Evolutionary conservation across 2,888 invertebrate genomes (phyloP), one percentile per base, ranked within the genome.

Genomic region (Oscheius sp.): DNA sequence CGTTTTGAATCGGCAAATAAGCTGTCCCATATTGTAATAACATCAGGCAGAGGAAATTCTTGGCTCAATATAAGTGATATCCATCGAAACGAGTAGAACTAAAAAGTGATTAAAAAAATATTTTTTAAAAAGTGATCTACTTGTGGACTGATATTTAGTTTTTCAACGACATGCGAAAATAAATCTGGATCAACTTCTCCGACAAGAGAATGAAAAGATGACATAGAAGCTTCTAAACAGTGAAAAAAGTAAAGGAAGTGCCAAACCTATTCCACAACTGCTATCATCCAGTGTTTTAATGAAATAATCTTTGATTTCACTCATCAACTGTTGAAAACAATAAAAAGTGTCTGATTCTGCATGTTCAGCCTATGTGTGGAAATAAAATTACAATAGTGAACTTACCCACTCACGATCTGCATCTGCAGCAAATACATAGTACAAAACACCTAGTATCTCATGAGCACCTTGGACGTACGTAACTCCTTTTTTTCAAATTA

Each of bases 271-370:
- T 22, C 85, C 85, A 54, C 77, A 80, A n/a, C 77, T 74, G 8
- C 82, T 81, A 28, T 71, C 94, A 87, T 98, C 97, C 78, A 98
- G 88, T 0, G 93, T 92, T 84, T 95, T 94, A 78, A 98, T 96
- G 87, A 97, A 98, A 74, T 88, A 87, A 87, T 98, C 97, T 30
- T 97, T 90, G 72, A 97, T 95, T 88, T 97, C 97, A 0, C 92
- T 91, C 98, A 98, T 98, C 59, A 98, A 88, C 86, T 94, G 94
- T 2, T 96, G 98, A 87, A 98, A 99, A 86, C 96, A 95, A 88
- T 95, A 97, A 88, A 98, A 98, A 72, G 94, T 92, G 86, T 98
- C 98, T 0, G 96, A 93, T 87, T 98, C 98, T 0, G 97, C 97
- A 87, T 92, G 89, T 85, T 92, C 95, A 93, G 93, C n/a, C n/a